Conservation (phyloP, 37 sponge, comb jelly and placozoan species). For the Bolinopsis microptera region DNA sequence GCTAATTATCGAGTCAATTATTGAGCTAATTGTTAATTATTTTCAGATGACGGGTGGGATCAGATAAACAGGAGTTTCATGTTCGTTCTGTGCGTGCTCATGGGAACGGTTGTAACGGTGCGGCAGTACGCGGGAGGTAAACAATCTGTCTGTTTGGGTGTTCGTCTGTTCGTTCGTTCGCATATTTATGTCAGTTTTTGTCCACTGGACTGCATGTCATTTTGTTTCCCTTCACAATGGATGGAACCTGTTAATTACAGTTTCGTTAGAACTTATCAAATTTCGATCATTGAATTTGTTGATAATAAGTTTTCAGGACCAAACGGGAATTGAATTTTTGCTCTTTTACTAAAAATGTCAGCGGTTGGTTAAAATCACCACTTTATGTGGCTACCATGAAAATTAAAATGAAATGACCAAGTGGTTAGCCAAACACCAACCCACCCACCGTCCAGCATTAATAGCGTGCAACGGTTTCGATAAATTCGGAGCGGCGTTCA, state of each 20-base stretch:
- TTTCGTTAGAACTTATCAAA: too few species aligned
- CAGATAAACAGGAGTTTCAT: constrained; percentile 59
- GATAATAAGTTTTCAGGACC: background rate
- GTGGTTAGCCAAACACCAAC: background rate
- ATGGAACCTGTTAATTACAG: too few species aligned
- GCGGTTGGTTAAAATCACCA: background rate
- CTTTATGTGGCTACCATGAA: too few species aligned
- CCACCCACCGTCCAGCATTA: background rate
- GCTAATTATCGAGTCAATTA: too few species aligned
- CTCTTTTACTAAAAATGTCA: background rate
- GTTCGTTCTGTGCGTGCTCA: constrained; percentile 52
- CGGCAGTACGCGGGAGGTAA: constrained; percentile 60
- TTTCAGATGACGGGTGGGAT: constrained; percentile 46
- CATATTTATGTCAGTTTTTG: background rate
- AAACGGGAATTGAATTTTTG: background rate
- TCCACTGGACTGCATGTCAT: background rate
- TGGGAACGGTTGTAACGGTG: constrained; percentile 58
- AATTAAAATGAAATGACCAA: background rate
- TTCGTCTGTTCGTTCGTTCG: background rate
- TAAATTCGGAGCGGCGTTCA: constrained; percentile 20
- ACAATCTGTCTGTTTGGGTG: background rate
- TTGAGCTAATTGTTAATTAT: too few species aligned
- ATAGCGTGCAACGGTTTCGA: constrained; percentile 33
- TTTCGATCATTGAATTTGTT: too few species aligned
- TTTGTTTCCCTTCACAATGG: too few species aligned